A percentile compares a stretch with the other conserved stretches of the same genome.
Evolutionary conservation across 30 jellyfish, hydroid and myxozoan genomes (phyloP).

Genomic region (Sanderia malayensis): DNA sequence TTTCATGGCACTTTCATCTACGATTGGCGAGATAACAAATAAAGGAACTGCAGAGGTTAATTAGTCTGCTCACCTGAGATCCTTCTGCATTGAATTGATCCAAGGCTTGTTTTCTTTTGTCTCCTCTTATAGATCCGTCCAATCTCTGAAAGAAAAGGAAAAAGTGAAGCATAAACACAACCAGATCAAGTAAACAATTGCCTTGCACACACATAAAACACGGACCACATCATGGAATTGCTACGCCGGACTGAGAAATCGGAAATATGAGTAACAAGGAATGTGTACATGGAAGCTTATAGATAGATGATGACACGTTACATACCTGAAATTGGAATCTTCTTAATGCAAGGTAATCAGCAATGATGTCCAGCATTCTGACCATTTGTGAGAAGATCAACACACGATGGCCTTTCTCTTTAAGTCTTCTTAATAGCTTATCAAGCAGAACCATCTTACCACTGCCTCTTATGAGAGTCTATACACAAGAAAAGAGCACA

Average conservation of each 20-base stretch:
- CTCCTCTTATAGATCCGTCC: slow-evolving; percentile 97
- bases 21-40: too few species aligned
- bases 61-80: slow-evolving; percentile 77
- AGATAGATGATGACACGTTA: too few species aligned
- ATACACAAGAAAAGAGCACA: neutral
- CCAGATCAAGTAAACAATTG: too few species aligned
- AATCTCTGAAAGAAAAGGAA: slow-evolving; percentile 48
- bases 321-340: slow-evolving; percentile 82
- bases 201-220: too few species aligned
- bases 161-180: too few species aligned
- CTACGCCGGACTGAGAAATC: too few species aligned
- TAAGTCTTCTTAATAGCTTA: slow-evolving; percentile 73
- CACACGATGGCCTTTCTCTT: slow-evolving; percentile 89
- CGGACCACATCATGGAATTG: too few species aligned
- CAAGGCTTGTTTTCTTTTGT: slow-evolving; percentile 84
- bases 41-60: too few species aligned
- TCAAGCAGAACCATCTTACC: slow-evolving; percentile 94
- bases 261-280: too few species aligned
- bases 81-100: slow-evolving; percentile 93
- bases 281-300: too few species aligned
- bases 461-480: slow-evolving; percentile 89
- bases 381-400: slow-evolving; percentile 97
- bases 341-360: slow-evolving; percentile 81
- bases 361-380: slow-evolving; percentile 92
- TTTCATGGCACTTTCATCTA: too few species aligned